phyloP scores from a whole-genome alignment of 2,113 vertebrate species.

The Grantiella picta region DNA sequence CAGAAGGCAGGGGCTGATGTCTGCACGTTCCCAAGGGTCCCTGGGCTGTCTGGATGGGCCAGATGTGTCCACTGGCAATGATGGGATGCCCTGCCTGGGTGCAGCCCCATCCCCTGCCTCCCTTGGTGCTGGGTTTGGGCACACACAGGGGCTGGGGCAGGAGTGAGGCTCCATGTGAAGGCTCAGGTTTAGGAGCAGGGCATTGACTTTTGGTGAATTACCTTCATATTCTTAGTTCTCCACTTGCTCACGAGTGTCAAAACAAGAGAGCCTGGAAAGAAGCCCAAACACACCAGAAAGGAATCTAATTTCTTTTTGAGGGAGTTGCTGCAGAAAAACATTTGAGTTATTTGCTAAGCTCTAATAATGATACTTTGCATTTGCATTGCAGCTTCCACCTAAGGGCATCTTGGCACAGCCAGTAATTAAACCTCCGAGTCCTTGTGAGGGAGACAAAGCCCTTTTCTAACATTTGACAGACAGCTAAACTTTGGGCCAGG shows the following conservation, averaged over 20 bases:
- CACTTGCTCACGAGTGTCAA: background rate
- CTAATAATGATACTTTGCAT: constrained; percentile 62
- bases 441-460: constrained; percentile 50
- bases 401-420: constrained; percentile 64
- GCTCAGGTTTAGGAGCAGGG: constrained; percentile 2
- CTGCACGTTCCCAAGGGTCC: fast-evolving
- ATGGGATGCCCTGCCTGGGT: background rate
- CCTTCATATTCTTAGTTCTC: constrained; percentile 11
- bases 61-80: background rate
- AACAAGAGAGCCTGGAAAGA: constrained; percentile 53
- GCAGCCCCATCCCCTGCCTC: background rate
- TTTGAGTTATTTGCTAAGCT: constrained; percentile 64
- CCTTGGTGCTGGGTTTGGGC: fast-evolving
- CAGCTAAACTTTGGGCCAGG: constrained; percentile 66
- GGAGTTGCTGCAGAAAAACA: constrained; percentile 64
- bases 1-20: background rate
- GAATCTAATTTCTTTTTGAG: constrained; percentile 57
- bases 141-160: background rate
- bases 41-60: background rate
- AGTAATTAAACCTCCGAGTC: constrained; percentile 52
- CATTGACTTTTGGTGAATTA: constrained; percentile 54
- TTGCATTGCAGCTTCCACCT: constrained; percentile 65
- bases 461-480: constrained; percentile 67
- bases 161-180: fast-evolving
- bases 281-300: constrained; percentile 31